Percentiles rank a stretch among this genome's conserved stretches.
phyloP scores from a whole-genome alignment of 2,888 invertebrate genomes.

The Pterobdella sp. region DNA sequence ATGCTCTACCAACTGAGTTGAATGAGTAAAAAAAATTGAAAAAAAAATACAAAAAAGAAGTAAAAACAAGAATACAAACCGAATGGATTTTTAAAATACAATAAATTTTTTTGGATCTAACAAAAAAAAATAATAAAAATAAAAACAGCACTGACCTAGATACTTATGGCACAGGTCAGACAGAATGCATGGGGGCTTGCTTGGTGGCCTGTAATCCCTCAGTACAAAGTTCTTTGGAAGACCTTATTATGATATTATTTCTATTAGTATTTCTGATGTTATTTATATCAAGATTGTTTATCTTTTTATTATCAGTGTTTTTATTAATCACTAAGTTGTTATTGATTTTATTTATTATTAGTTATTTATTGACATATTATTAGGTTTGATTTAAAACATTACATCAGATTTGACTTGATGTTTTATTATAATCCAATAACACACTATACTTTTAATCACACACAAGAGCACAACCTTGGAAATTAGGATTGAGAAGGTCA shows the following conservation, averaged over 20 bases:
- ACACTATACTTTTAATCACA: not conserved
- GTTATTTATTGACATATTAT: not conserved
- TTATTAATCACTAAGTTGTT: not conserved
- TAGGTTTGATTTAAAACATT: not conserved
- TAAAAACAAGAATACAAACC: no score
- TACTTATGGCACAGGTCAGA: slow-evolving; percentile 71
- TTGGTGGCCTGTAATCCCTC: slow-evolving; percentile 56
- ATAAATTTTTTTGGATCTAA: no score
- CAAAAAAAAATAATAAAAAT: no score
- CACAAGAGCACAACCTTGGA: slow-evolving; percentile 55
- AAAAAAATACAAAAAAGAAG: no score
- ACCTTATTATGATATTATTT: slow-evolving; percentile 55
- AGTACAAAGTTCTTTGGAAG: slow-evolving; percentile 64
- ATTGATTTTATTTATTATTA: not conserved
- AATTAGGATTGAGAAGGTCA: slow-evolving; percentile 64
- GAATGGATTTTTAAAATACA: no score
- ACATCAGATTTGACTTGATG: not conserved
- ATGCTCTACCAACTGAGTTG: no score
- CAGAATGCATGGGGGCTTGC: slow-evolving; percentile 72
- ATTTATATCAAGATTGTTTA: not conserved
- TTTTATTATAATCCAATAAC: not conserved
- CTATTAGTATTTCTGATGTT: not conserved
- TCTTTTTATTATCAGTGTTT: not conserved
- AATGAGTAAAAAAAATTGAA: no score
- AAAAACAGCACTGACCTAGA: slow-evolving; percentile 63